Base-by-base conservation (phyloP, 1,140 invertebrate species). In the Hylaeus volcanicus region DNA sequence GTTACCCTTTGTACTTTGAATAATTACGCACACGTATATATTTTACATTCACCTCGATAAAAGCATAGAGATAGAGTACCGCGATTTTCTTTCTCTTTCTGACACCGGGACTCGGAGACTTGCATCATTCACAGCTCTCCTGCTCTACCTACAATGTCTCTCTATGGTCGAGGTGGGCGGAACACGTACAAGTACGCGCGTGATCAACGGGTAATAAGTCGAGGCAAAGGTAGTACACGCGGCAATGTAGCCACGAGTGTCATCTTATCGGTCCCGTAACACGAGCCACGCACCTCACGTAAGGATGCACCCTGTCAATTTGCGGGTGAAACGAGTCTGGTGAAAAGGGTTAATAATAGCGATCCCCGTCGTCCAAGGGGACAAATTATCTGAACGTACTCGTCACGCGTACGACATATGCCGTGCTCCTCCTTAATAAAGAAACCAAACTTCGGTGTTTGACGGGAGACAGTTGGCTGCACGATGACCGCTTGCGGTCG, bases 231-330 rank as follows among this genome's bases (percentile, higher is more conserved):
- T n/a, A 60, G 26, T n/a, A 60, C 26, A 65, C 37, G n/a, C 37
- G 9, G 12, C 12, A 15, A 56, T 39, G 71, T 73, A 65, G 43
- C 12, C 45, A 51, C 55, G 63, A 37, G 45, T 61, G 64, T 73
- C 70, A 69, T 69, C 82, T 88, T 85, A 88, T 89, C 83, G 83
- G 61, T 81, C 39, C 69, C 43, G 83, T 88, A 90, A 90, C 55
- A 70, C 70, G 86, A 90, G 77, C 74, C 68, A 9, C 55, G 64
- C 74, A n/a, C 43, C 60, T 55, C 82, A 79, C 69, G 80, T 88
- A 86, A 73, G 86, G 85, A 83, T 89, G 87, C 84, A 63, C 73
- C 73, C 74, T 85, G 84, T 86, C 87, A 88, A 89, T 89, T 89
- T 85, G 56, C 53, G 61, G 45, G 58, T 68, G 66, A 80, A 74